Conservation (phyloP, 2,113 vertebrate species). For the Carollia perspicillata region DNA sequence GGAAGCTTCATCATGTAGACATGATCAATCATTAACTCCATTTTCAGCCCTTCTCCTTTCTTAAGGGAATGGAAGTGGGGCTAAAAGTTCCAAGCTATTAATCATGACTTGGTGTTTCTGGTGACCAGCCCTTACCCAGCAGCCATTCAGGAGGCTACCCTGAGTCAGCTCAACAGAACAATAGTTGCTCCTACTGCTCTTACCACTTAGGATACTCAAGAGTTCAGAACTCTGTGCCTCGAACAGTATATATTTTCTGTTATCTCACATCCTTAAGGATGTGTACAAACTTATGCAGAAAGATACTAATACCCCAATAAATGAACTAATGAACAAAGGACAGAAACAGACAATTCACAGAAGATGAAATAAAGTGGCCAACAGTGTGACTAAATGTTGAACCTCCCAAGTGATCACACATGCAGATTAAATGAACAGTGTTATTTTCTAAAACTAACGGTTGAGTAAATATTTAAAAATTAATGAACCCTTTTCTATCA, state of each 20-base stretch:
- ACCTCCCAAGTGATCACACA: neutral
- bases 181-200: neutral
- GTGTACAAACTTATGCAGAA: neutral
- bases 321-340: conserved; percentile 21
- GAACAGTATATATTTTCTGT: neutral
- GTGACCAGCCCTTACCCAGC: neutral
- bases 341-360: neutral
- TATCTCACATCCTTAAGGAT: neutral
- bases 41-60: neutral
- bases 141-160: neutral
- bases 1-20: neutral
- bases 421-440: neutral
- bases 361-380: conserved; percentile 7
- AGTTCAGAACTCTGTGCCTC: neutral
- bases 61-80: neutral
- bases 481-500: neutral
- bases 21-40: neutral
- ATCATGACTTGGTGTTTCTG: neutral
- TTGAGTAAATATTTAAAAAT: conserved; percentile 34
- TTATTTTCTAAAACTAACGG: neutral
- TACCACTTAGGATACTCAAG: neutral
- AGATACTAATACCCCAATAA: conserved; percentile 27
- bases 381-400: neutral
- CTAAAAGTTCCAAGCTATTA: neutral
- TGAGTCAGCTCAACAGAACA: neutral